Evolutionary conservation across 2,797 vertebrate genomes (phyloP).

Genomic region (Scolopax rusticola): DNA sequence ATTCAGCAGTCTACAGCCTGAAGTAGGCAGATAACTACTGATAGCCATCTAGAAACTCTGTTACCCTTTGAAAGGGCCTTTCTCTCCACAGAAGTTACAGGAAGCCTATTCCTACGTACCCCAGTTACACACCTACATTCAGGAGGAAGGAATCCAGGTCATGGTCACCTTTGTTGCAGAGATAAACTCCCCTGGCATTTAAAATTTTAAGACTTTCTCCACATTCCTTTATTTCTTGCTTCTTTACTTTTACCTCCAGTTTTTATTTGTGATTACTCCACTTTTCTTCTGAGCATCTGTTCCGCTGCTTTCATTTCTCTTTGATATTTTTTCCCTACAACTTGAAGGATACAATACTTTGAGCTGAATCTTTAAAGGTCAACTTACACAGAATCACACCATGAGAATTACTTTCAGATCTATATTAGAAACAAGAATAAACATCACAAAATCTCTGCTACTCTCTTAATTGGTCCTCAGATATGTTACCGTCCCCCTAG

Average conservation of each 20-base stretch:
- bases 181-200: background rate
- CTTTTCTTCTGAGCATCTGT: background rate
- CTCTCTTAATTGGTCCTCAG: background rate
- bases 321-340: background rate
- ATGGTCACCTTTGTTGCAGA: background rate
- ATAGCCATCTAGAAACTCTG: background rate
- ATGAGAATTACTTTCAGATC: background rate
- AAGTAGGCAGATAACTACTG: background rate
- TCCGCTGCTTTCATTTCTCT: background rate
- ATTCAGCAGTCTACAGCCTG: background rate
- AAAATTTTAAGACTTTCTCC: background rate
- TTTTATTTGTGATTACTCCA: background rate
- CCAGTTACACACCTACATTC: background rate
- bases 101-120: background rate
- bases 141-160: background rate
- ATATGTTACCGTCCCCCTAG: background rate
- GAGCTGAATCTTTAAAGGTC: background rate
- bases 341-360: fast-evolving
- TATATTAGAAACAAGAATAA: background rate
- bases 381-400: background rate
- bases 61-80: background rate
- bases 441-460: background rate
- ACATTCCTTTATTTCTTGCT: background rate
- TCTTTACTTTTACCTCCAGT: background rate
- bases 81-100: background rate